A percentile compares a stretch with the other conserved stretches of the same genome.
Evolutionary conservation across 2,797 vertebrate species (phyloP).

Genomic region (Alca torda): DNA sequence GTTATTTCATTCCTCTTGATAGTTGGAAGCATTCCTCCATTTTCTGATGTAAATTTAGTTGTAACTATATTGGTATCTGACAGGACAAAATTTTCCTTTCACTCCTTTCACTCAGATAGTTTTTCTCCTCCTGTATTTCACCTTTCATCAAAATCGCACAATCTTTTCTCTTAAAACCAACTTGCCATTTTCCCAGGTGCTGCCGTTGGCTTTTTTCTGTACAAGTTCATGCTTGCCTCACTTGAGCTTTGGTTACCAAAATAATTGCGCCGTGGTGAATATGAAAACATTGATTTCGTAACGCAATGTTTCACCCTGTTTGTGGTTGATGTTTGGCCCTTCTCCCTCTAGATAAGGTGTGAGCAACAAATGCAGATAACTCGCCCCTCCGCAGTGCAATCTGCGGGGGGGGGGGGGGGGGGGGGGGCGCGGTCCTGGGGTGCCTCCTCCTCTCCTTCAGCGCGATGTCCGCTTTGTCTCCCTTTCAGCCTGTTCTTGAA

Average conservation of each 20-base stretch:
- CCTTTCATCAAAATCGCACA: background rate
- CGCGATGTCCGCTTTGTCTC: too few species aligned
- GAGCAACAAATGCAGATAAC: background rate
- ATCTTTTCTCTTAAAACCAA: background rate
- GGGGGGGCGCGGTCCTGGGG: too few species aligned
- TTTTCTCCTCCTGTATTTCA: background rate
- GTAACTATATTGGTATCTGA: background rate
- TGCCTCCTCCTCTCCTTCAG: background rate
- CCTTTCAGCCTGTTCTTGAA: background rate
- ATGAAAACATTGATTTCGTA: background rate
- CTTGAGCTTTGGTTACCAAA: background rate
- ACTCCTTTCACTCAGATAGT: background rate
- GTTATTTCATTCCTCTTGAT: background rate
- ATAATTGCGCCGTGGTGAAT: background rate
- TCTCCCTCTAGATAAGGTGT: background rate
- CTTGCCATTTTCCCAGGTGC: background rate
- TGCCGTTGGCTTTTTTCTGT: background rate
- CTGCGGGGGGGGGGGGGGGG: too few species aligned
- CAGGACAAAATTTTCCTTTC: background rate
- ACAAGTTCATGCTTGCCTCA: background rate
- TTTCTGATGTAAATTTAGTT: background rate
- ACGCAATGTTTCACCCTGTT: background rate
- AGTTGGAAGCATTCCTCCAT: background rate
- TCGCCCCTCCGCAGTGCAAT: background rate
- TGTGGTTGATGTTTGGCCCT: background rate